Evolutionary conservation across 1,140 invertebrate species (phyloP), one percentile per base, ranked within the genome.

Genomic region (Papilio xuthus): DNA sequence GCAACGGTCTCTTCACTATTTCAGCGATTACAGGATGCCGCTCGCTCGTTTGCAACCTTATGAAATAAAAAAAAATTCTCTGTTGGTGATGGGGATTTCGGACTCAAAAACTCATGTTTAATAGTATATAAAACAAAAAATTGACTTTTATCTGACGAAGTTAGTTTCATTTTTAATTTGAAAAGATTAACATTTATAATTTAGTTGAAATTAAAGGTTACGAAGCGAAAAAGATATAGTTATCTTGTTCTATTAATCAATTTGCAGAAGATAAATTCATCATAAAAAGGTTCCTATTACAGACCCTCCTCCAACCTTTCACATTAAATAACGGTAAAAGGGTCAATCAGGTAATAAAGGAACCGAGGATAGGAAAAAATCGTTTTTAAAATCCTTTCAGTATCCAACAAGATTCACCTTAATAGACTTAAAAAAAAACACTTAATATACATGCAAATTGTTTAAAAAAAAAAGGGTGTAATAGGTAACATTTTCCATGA

Each of bases 291-390:
- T 60, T 60, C 56, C 10, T 20, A 28, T 60, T 26, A 60, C 56
- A 60, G 56, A 60, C 23, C 56, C 56, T 60, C 56, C 56, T 60
- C 56, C 56, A 67, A 28, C 60, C 60, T 67, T 67, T 67, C 60
- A 67, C 60, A 1, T 67, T 26, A 67, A 67, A 67, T 67, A 60
- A 67, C 60, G 60, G 28, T 67, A 67, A 67, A 67, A 67, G 60
- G 60, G 60, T 67, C 60, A 67, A 67, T 67, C 60, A 67, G 60
- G 60, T 67, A 67, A 67, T 67, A 67, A 67, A 67, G 60, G 60
- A 67, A 28, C 23, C 26, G 60, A 32, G 10, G 2, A 26, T 32
- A 67, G 28, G 32, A 67, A 67, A 63, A 67, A 23, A 60, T 26
- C 56, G 56, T 26, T 60, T 23, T 60, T 12, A 13, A 67, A 67